Evolutionary conservation across 2,797 vertebrate species (phyloP).

Genomic region (Chaunax sp.): DNA sequence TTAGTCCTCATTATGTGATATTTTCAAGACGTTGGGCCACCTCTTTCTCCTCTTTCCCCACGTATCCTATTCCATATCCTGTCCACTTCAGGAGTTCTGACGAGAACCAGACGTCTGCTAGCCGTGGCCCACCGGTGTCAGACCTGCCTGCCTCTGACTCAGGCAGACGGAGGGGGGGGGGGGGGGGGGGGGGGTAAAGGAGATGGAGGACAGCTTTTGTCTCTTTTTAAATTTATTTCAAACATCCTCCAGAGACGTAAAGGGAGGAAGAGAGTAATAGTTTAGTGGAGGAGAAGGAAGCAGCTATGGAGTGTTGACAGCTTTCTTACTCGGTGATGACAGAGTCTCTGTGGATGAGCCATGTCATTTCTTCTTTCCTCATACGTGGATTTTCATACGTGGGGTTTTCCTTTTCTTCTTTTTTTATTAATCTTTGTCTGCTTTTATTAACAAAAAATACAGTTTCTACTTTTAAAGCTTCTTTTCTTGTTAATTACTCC

Average conservation of each 20-base stretch:
- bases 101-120: constrained; percentile 51
- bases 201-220: constrained; percentile 6
- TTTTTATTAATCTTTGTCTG: no score
- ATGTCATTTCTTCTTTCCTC: constrained; percentile 17
- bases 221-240: constrained; percentile 9
- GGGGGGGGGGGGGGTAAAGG: background rate
- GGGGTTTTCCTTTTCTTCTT: background rate
- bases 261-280: constrained; percentile 38
- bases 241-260: constrained; percentile 41
- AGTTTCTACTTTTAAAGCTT: background rate
- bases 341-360: constrained; percentile 18
- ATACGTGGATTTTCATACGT: background rate
- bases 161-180: background rate
- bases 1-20: constrained; percentile 64
- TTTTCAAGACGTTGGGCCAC: constrained; percentile 47
- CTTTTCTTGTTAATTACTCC: background rate
- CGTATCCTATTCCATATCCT: constrained; percentile 33
- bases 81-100: constrained; percentile 50
- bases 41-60: background rate
- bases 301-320: constrained; percentile 59
- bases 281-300: constrained; percentile 49
- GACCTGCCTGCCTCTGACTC: constrained; percentile 10
- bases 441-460: no score
- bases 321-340: constrained; percentile 18
- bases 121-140: constrained; percentile 11